Evolutionary conservation across 2,797 vertebrate species (phyloP).

Genomic region (Manis crassicaudata): DNA sequence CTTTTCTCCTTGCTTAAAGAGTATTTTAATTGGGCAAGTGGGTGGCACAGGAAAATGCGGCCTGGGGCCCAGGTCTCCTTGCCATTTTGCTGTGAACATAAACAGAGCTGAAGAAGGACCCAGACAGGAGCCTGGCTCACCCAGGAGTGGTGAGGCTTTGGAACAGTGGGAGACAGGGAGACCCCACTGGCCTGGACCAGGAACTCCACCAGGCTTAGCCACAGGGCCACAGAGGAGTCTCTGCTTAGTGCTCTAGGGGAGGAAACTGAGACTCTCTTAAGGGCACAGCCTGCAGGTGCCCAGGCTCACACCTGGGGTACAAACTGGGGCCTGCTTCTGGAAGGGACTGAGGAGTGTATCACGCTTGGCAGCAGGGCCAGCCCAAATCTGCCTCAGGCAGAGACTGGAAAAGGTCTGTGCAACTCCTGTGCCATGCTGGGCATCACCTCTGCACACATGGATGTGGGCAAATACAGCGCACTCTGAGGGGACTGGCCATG

Average conservation of each 20-base stretch:
- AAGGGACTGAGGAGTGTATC: background rate
- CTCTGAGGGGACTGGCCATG: background rate
- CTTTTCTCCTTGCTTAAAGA: background rate
- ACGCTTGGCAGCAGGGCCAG: background rate
- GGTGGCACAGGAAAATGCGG: background rate
- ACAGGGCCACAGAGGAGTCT: background rate
- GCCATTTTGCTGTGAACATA: background rate
- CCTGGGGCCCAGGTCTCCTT: background rate
- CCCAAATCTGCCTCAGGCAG: background rate
- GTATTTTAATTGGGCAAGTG: background rate
- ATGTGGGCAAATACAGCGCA: fast-evolving
- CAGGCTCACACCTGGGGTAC: background rate
- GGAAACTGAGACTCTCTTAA: background rate
- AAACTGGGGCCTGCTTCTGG: background rate
- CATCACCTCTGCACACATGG: background rate
- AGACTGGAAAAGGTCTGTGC: too few species aligned
- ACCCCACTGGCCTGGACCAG: background rate
- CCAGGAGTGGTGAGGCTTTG: background rate
- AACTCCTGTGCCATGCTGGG: background rate
- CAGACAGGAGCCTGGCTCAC: background rate
- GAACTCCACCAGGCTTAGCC: background rate
- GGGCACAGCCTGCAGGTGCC: background rate
- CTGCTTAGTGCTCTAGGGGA: background rate
- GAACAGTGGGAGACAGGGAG: background rate
- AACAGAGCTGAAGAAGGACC: background rate